Evolutionary conservation across 2,113 vertebrate genomes (phyloP), one percentile per base, ranked within the genome.

Genomic region (Carassius auratus): DNA sequence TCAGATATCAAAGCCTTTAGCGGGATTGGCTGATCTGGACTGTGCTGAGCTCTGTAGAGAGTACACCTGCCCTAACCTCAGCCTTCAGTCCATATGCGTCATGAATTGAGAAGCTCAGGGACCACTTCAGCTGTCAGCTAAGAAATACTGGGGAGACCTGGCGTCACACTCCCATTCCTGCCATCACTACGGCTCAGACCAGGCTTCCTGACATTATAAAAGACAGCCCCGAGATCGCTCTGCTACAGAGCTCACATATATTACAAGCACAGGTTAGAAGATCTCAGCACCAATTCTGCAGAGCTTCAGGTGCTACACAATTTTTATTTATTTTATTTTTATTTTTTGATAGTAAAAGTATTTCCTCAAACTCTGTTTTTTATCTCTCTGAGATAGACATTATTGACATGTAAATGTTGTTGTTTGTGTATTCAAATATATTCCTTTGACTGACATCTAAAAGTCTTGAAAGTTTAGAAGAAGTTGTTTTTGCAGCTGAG

Each of bases 151-250:
- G n/a, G n/a, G n/a, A n/a, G n/a, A n/a, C 6, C 1, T 64, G 76
- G 68, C 76, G 76, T 75, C 64, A 26, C 78, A 73, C 42, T 45
- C 42, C 9, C 42, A 10, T 45, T 45, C 42, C 42, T 45, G 42
- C 3, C 42, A 45, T 45, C 42, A 45, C 79, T 85, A 86, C 88
- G 84, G 76, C 92, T 88, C 90, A 89, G 92, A 88, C 88, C 89
- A 90, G 90, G 91, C 59, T 45, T 45, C 33, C 9, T 59, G 84
- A 69, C 84, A 80, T 59, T 19, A 86, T 92, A 93, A 93, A 91
- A 93, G 93, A 94, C 94, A 93, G 91, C 91, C 88, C 45, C 74
- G 90, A 88, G 91, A 93, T 92, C 89, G 84, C 90, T 79, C 88
- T 92, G 91, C 93, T 93, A 91, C 89, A 87, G 88, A 71, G 86